Percentiles rank a stretch among this genome's conserved stretches.
These are phyloP conservation scores for Drosophila silvestris DNA, from an alignment of 2,888 invertebrate species.

Conservation along the genomic window DNA sequence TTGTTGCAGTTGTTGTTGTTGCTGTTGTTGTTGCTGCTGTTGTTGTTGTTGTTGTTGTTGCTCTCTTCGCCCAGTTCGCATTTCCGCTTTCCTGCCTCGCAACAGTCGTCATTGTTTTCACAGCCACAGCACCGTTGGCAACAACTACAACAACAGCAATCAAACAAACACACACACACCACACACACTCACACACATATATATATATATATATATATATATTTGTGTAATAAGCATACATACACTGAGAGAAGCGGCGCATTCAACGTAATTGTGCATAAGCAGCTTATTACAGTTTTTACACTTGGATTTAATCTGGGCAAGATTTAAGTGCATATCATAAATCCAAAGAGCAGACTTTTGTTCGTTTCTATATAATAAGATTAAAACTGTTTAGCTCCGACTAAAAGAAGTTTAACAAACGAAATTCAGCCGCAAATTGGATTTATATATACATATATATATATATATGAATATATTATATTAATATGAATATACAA, in stretches of 20 bases:
- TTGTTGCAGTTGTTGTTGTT: constrained; percentile 32
- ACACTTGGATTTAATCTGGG: neutral
- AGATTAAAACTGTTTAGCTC: neutral
- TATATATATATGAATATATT: neutral
- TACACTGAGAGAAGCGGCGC: constrained; percentile 33
- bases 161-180: constrained; percentile 12
- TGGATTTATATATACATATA: neutral
- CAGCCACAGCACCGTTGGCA: constrained; percentile 69
- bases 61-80: constrained; percentile 70
- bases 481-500: neutral
- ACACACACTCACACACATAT: constrained; percentile 10
- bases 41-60: constrained; percentile 52
- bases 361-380: neutral
- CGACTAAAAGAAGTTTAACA: rapidly evolving
- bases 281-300: neutral
- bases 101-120: constrained; percentile 70
- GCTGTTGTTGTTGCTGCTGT: constrained; percentile 49
- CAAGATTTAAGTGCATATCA: neutral
- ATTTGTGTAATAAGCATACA: neutral
- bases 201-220: neutral
- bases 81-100: constrained; percentile 77
- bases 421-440: neutral
- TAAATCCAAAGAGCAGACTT: neutral
- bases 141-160: constrained; percentile 48
- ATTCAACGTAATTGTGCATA: neutral